A percentile compares a stretch with the other conserved stretches of the same genome.
phyloP scores from a whole-genome alignment of 2,113 vertebrate species.

The Lampris incognitus region DNA sequence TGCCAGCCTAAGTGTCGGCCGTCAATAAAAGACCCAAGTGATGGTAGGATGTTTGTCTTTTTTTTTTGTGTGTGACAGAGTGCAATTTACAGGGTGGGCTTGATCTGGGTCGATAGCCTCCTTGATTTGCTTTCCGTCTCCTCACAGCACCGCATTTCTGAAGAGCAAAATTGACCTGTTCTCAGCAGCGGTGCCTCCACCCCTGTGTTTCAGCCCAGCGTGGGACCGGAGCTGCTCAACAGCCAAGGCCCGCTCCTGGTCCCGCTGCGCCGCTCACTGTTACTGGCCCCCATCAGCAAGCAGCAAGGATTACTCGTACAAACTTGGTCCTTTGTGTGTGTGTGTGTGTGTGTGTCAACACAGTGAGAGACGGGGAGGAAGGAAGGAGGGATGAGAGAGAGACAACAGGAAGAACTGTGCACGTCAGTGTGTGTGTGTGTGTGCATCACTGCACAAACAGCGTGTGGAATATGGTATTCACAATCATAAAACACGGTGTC shows the following conservation, averaged over 20 bases:
- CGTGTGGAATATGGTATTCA: conserved; percentile 28
- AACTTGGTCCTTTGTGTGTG: conserved; percentile 10
- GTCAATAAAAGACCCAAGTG: conserved; percentile 69
- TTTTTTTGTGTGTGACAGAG: too few relatives aligned
- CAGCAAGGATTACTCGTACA: conserved; percentile 57
- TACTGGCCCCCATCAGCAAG: conserved; percentile 60
- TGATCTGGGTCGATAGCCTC: conserved; percentile 71
- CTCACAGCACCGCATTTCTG: conserved; percentile 73
- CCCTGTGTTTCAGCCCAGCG: conserved; percentile 68
- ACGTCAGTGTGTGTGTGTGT: conserved; percentile 7
- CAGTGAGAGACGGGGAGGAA: background rate
- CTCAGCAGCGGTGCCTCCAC: conserved; percentile 70
- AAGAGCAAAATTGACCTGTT: conserved; percentile 81
- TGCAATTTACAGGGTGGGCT: conserved; percentile 71
- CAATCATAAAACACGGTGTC: conserved; percentile 61
- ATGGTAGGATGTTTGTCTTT: conserved; percentile 42
- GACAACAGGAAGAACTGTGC: background rate
- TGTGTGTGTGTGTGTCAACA: conserved; percentile 1
- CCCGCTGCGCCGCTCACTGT: conserved; percentile 75
- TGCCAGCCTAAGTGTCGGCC: conserved; percentile 42
- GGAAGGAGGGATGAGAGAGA: background rate
- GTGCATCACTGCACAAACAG: conserved; percentile 11
- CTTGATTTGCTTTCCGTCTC: conserved; percentile 80
- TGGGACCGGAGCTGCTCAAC: conserved; percentile 66
- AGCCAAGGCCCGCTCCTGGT: conserved; percentile 64